Percentiles rank a stretch among this genome's conserved stretches.
Evolutionary conservation across 2,888 invertebrate species (phyloP).

Genomic region (Pachliopta kotzebuea): DNA sequence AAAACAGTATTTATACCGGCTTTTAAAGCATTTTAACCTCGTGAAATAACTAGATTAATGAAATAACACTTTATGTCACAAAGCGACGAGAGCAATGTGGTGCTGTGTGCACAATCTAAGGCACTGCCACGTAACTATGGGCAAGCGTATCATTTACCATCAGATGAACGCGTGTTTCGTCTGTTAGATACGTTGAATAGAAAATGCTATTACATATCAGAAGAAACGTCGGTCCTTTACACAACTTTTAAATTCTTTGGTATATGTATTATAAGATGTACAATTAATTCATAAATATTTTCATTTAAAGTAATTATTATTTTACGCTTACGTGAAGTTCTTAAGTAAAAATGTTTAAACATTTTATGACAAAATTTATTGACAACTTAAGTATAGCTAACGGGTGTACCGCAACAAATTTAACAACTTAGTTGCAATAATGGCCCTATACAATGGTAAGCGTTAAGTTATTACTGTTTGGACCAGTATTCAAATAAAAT

Average conservation of each 20-base stretch:
- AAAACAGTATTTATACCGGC: too few species aligned
- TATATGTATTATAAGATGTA: too few species aligned
- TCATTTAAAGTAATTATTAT: too few species aligned
- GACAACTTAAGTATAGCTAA: background rate
- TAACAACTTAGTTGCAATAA: background rate
- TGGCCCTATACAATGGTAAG: background rate
- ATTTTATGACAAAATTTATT: background rate
- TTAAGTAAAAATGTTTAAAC: background rate
- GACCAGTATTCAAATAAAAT: conserved; percentile 9
- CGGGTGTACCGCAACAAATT: background rate
- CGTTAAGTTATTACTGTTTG: conserved; percentile 1
- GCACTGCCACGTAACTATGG: too few species aligned
- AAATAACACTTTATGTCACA: too few species aligned
- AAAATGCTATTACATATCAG: background rate
- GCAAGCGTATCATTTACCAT: too few species aligned
- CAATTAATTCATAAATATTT: background rate
- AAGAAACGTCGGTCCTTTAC: background rate
- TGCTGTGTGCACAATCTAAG: too few species aligned
- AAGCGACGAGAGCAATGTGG: too few species aligned
- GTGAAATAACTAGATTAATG: too few species aligned
- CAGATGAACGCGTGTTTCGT: too few species aligned
- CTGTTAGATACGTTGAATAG: too few species aligned
- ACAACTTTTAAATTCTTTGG: background rate
- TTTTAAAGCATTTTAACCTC: too few species aligned
- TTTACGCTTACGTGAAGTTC: background rate